Evolutionary conservation across 2,888 invertebrate species (phyloP), one percentile per base, ranked within the genome.

Genomic region (Drosophila buzzatii): DNA sequence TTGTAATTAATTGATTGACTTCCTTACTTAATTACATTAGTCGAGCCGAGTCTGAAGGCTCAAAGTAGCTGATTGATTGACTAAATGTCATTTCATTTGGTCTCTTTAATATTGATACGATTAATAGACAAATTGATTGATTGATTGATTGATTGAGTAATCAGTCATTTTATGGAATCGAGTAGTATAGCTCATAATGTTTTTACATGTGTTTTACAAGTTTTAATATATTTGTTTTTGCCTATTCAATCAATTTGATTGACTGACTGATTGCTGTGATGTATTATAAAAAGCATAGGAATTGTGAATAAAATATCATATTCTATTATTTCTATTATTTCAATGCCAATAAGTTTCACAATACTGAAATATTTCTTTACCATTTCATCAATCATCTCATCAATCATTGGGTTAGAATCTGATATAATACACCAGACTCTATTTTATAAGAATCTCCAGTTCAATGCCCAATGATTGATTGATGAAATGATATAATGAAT

Each of bases 1-100:
- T 18, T 33, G 18, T 14, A 20, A 47, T 37, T 37, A 35, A 57
- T 57, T 57, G 57, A 58, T 47, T n/a, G 18, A 47, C n/a, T 33
- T 14, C 5, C 1, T 41, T 12, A 18, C 14, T 39, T 41, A 8
- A 4, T 12, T 10, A 6, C 31, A 12, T n/a, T 51, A 6, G n/a
- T 47, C 47, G n/a, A 14, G 1, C 6, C 10, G 10, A 20, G 49
- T 31, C 27, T 6, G 5, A n/a, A n/a, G 0, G 10, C 7, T 7
- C 16, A 37, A 16, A 37, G 9, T 31, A n/a, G 10, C 12, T 33
- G 7, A 33, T 33, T 56, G 45, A 67, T 31, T 16, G 33, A 14
- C 18, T 20, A 8, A 31, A 9, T n/a, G 10, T 2, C 12, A 8
- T 51, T 10, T 33, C n/a, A 18, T 8, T 12, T 33, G 2, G n/a